phyloP scores from a whole-genome alignment of 2,888 invertebrate genomes.

The Diabrotica balteata region DNA sequence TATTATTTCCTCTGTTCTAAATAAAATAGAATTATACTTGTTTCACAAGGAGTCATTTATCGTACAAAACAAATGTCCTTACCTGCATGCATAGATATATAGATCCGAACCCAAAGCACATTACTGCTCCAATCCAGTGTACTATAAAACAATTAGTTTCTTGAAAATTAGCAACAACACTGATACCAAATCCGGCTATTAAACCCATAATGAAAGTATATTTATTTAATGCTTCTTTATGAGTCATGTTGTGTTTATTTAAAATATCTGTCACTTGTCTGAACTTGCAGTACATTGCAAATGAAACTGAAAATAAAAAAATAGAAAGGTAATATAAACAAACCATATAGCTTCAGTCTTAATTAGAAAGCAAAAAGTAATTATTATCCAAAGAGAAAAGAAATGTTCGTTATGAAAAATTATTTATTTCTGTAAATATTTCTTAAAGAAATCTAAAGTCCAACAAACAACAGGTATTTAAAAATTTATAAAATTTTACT shows the following conservation, averaged over 20 bases:
- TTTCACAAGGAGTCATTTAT: background rate
- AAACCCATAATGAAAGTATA: slow-evolving; percentile 61
- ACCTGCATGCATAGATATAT: slow-evolving; percentile 67
- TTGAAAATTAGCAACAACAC: slow-evolving; percentile 70
- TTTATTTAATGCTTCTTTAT: slow-evolving; percentile 38
- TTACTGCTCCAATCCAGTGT: slow-evolving; percentile 66
- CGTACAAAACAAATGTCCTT: slow-evolving; percentile 15
- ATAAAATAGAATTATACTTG: too few relatives aligned
- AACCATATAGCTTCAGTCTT: background rate
- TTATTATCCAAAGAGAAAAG: too few relatives aligned
- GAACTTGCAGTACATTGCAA: slow-evolving; percentile 42
- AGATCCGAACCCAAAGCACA: slow-evolving; percentile 66
- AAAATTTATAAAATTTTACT: too few relatives aligned
- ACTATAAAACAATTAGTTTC: slow-evolving; percentile 63
- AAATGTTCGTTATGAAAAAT: too few relatives aligned
- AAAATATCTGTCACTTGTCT: slow-evolving; percentile 39
- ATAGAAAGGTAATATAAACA: background rate
- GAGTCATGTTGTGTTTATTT: slow-evolving; percentile 34
- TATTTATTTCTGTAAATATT: too few relatives aligned
- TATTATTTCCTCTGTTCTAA: too few relatives aligned
- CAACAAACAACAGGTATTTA: too few relatives aligned
- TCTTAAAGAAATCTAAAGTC: too few relatives aligned
- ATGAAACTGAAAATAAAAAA: slow-evolving; percentile 30
- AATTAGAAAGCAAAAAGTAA: background rate
- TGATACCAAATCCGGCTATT: slow-evolving; percentile 64